Evolutionary conservation across 2,113 vertebrate genomes (phyloP), one percentile per base, ranked within the genome.

Genomic region (Gavia stellata): DNA sequence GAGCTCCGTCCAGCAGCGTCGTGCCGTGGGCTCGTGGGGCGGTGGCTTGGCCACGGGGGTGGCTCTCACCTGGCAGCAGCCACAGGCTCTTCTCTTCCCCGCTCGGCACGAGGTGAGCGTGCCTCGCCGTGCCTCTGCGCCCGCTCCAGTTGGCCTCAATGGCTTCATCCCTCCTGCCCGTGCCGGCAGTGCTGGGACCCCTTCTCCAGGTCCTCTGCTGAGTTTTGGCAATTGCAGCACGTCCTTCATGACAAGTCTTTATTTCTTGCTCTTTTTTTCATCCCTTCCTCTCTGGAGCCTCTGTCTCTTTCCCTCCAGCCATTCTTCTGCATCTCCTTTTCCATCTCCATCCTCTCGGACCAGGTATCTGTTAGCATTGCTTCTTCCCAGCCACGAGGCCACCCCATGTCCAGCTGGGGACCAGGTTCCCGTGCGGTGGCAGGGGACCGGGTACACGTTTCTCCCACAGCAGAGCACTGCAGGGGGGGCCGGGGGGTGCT

Each of bases 371-470:
- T 23, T 15, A 42, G 47, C 81, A 38, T 38, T 58, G 2, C 52
- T 33, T 62, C 67, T 8, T 59, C 61, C 67, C 25, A 31, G 6
- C 38, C 42, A 28, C 1, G 29, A 36, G 36, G 38, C 18, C 17
- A 7, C 58, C 36, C 16, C 1, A 0, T 8, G 34, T 12, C 73
- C 34, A 1, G 1, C 34, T 20, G 52, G n/a, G 45, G 3, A 20
- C 21, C 3, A 1, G 10, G 24, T 53, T 17, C 61, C 66, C 5
- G 0, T 20, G 34, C 2, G 1, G 38, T 20, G 53, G 2, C 52
- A 4, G 1, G 29, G 66, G 0, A 17, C 6, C 0, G 1, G 13
- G 44, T 11, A 10, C 0, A 0, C 6, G 2, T 90, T 87, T 78
- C 7, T 52, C 24, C 28, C 86, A 56, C 1, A 0, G 9, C 1